phyloP scores from a whole-genome alignment of 1,140 invertebrate genomes.

The Drosophila yakuba region DNA sequence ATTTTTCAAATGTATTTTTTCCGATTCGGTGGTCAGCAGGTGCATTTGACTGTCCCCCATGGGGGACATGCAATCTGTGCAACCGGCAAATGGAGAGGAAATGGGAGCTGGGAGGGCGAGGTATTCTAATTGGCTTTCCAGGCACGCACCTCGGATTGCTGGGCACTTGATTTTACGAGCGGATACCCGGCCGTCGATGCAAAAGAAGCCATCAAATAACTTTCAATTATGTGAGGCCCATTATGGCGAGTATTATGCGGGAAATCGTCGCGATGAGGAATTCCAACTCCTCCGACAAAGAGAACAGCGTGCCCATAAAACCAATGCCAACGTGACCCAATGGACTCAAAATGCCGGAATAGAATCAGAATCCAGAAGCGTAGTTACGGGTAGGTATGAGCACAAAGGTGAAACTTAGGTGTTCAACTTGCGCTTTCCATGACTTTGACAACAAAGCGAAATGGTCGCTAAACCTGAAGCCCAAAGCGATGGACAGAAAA shows the following conservation, averaged over 20 bases:
- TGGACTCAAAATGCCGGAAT: neutral
- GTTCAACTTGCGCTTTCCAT: constrained; percentile 77
- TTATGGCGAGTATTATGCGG: constrained; percentile 44
- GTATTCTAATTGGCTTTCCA: constrained; percentile 69
- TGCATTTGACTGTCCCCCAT: constrained; percentile 16
- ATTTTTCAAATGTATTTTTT: neutral
- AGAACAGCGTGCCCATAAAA: constrained; percentile 62
- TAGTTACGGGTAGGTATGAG: neutral
- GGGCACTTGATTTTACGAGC: constrained; percentile 64
- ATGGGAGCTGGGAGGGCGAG: constrained; percentile 10
- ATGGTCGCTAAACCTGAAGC: constrained; percentile 57
- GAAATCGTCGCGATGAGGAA: constrained; percentile 44
- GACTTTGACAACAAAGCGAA: constrained; percentile 62
- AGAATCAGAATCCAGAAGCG: constrained; percentile 45
- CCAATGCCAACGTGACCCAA: constrained; percentile 37
- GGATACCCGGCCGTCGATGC: constrained; percentile 12
- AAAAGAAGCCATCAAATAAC: constrained; percentile 77
- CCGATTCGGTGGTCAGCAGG: constrained; percentile 22
- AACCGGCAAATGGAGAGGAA: constrained; percentile 28
- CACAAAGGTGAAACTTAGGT: constrained; percentile 62
- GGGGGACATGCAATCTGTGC: constrained; percentile 5
- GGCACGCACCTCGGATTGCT: constrained; percentile 59
- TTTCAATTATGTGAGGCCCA: constrained; percentile 74
- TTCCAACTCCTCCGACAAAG: neutral
- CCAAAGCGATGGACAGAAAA: constrained; percentile 43